A percentile compares a stretch with the other conserved stretches of the same genome.
phyloP scores from a whole-genome alignment of 1,140 invertebrate genomes.

The Philaenus spumarius region DNA sequence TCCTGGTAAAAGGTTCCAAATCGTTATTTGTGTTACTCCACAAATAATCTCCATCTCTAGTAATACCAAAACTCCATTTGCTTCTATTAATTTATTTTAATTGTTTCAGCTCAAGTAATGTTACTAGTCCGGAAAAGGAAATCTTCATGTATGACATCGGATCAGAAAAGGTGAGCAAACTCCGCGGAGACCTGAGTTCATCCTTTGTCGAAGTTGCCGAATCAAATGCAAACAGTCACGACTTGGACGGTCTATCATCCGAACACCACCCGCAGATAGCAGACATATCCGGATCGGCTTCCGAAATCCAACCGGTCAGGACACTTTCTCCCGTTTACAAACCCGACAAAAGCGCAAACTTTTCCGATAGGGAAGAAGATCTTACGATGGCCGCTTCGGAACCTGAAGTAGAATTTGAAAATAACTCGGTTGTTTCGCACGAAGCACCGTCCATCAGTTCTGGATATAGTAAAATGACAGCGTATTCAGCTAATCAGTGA shows the following conservation, averaged over 20 bases:
- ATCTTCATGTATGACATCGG: slow-evolving; percentile 79
- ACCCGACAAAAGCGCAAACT: neutral
- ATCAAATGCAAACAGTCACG: slow-evolving; percentile 64
- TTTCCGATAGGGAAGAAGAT: neutral
- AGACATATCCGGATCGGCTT: slow-evolving; percentile 1
- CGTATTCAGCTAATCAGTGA: slow-evolving; percentile 2
- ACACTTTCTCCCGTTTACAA: neutral
- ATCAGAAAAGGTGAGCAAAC: slow-evolving; percentile 56
- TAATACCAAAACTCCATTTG: no score
- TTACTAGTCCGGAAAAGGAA: slow-evolving; percentile 49
- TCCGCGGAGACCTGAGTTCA: slow-evolving; percentile 64
- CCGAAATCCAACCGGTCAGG: slow-evolving; percentile 11
- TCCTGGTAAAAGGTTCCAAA: no score
- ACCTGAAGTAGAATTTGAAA: slow-evolving; percentile 1
- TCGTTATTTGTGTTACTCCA: no score
- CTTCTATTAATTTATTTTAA: no score
- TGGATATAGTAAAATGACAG: slow-evolving; percentile 18
- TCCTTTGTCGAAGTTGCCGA: slow-evolving; percentile 77
- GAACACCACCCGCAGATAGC: neutral
- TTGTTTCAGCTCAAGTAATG: neutral
- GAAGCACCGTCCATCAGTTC: slow-evolving; percentile 10
- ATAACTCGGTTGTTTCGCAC: neutral
- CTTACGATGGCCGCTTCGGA: slow-evolving; percentile 8
- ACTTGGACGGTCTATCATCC: slow-evolving; percentile 42
- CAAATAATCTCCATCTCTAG: no score